Evolutionary conservation across 2,797 vertebrate genomes (phyloP).

Genomic region (Karalla daura): DNA sequence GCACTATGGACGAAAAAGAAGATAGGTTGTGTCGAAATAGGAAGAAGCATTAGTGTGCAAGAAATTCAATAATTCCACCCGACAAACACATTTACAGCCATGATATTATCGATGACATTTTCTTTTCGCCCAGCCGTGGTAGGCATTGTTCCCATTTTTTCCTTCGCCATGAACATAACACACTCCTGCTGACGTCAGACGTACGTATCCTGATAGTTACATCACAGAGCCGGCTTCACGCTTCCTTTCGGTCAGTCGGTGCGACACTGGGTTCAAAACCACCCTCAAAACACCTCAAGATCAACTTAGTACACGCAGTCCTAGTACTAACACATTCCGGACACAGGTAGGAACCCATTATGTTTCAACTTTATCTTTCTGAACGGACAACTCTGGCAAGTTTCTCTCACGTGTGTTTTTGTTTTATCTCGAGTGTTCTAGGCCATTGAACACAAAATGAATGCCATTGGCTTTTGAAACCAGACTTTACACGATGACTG

Average conservation of each 20-base stretch:
- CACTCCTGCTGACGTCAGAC: conserved; percentile 16
- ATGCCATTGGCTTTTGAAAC: accelerated
- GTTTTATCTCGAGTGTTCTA: background rate
- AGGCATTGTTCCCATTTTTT: conserved; percentile 15
- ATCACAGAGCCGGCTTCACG: conserved; percentile 14
- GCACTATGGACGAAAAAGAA: too few relatives aligned
- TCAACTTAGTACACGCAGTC: background rate
- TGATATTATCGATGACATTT: too few relatives aligned
- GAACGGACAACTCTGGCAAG: background rate
- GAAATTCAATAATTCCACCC: too few relatives aligned
- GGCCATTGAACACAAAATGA: background rate
- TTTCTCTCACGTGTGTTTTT: background rate
- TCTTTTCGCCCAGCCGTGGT: too few relatives aligned
- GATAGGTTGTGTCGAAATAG: too few relatives aligned
- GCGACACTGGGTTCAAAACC: accelerated
- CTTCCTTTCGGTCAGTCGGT: conserved; percentile 23
- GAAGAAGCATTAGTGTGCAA: too few relatives aligned
- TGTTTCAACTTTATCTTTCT: background rate
- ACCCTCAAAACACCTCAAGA: background rate
- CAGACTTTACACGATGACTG: background rate
- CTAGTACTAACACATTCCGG: too few relatives aligned
- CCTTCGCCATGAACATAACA: accelerated
- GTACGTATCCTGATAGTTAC: background rate
- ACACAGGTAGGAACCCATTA: conserved; percentile 36
- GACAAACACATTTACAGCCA: too few relatives aligned